These are phyloP conservation scores for Triplophysa rosa DNA, from an alignment of 2,113 vertebrate genomes.

Conservation along the genomic window DNA sequence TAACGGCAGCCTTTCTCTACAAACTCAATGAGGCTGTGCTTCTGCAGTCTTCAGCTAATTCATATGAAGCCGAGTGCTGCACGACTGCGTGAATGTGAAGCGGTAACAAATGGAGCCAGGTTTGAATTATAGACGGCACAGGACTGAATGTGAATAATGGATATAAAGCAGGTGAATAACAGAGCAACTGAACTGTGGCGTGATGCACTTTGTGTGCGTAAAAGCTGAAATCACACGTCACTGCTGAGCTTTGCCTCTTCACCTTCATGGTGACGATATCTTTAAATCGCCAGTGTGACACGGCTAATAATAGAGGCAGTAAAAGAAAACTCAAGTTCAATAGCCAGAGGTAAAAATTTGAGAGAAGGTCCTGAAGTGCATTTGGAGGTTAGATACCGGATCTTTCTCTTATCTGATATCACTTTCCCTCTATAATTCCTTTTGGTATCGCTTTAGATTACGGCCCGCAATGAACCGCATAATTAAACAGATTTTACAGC, in stretches of 20 bases:
- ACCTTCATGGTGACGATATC: neutral
- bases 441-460: neutral
- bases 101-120: neutral
- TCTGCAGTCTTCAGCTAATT: neutral
- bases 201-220: constrained; percentile 12
- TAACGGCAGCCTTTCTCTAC: neutral
- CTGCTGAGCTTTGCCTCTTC: neutral
- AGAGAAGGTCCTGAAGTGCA: neutral
- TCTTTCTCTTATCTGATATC: neutral
- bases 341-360: neutral
- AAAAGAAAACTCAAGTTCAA: neutral
- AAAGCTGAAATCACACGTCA: neutral
- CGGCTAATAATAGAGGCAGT: constrained; percentile 16
- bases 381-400: neutral
- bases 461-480: no score
- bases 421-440: neutral
- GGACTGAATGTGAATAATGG: neutral
- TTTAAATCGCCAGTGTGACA: neutral
- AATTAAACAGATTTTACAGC: no score
- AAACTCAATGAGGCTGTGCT: neutral
- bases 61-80: neutral
- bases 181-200: neutral
- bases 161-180: neutral
- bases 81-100: neutral
- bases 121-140: neutral